A percentile compares a stretch with the other conserved stretches of the same genome.
phyloP scores from a whole-genome alignment of 2,888 invertebrate genomes.

The Nomada hirtipes region DNA sequence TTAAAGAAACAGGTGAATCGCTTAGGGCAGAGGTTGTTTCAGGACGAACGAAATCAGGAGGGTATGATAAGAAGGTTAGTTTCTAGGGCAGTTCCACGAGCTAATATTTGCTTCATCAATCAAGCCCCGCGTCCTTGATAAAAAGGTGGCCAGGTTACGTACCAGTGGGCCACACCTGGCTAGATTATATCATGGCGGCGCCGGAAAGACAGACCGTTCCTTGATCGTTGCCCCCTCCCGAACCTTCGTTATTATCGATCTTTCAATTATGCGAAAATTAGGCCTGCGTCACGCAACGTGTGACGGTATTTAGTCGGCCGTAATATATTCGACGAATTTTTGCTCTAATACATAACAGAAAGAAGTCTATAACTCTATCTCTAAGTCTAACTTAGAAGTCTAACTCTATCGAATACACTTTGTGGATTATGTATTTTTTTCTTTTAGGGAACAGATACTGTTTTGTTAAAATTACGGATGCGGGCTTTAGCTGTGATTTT shows the following conservation, averaged over 20 bases:
- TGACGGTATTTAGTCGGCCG: background rate
- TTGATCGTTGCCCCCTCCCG: background rate
- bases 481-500: no score
- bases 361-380: no score
- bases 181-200: conserved; percentile 29
- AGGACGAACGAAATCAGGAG: background rate
- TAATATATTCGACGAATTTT: no score
- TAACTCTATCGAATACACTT: background rate
- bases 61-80: background rate
- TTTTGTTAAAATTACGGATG: no score
- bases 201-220: background rate
- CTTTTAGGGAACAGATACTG: no score
- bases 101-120: conserved; percentile 66
- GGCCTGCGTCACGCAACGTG: background rate
- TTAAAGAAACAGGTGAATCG: background rate
- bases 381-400: no score
- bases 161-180: conserved; percentile 39
- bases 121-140: conserved; percentile 57
- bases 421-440: no score
- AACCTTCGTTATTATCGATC: background rate
- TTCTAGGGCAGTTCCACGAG: conserved; percentile 35
- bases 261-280: background rate
- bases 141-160: conserved; percentile 32
- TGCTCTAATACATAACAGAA: background rate
- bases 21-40: background rate